Evolutionary conservation across 2,797 vertebrate genomes (phyloP), one percentile per base, ranked within the genome.

Genomic region (Alcedo atthis): DNA sequence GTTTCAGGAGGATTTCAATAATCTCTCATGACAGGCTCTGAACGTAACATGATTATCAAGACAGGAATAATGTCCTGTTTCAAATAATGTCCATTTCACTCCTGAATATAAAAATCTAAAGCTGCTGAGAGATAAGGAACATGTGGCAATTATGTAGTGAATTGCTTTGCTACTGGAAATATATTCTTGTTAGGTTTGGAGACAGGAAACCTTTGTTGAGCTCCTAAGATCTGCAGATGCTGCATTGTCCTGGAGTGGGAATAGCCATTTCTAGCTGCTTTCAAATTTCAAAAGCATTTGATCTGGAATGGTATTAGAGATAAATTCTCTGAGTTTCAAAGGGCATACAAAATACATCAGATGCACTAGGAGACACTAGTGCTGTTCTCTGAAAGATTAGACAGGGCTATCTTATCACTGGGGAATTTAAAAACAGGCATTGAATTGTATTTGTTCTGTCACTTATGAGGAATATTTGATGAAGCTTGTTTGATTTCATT

Each of bases 401-500:
- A 75, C 63, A 40, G 53, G n/a, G 26, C 83, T 87, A 88, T 81
- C 22, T 10, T 77, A 85, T 53, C 63, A 67, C 33, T 3, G 0
- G 40, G 76, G 66, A 62, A 83, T 88, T 82, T 91, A 62, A 81
- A 85, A 96, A 40, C 32, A 71, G 87, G 43, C 67, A 79, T 74
- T 91, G 82, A 96, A 93, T 92, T 1, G 6, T 78, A 90, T 89
- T 90, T 82, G 54, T 85, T 94, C 62, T 37, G 74, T 96, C 94
- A 88, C 83, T 97, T 93, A 84, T 17, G 69, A 92, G 5, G 35
- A 93, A 89, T 88, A 90, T 92, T 95, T 96, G 87, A 91, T 85
- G 90, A 91, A 93, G 80, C 43, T 73, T 62, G 43, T 95, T 95
- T 94, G 89, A 95, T 95, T 90, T 91, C 80, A 93, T 92, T 95